phyloP scores from a whole-genome alignment of 2,888 invertebrate genomes.

The Zootermopsis nevadensis region DNA sequence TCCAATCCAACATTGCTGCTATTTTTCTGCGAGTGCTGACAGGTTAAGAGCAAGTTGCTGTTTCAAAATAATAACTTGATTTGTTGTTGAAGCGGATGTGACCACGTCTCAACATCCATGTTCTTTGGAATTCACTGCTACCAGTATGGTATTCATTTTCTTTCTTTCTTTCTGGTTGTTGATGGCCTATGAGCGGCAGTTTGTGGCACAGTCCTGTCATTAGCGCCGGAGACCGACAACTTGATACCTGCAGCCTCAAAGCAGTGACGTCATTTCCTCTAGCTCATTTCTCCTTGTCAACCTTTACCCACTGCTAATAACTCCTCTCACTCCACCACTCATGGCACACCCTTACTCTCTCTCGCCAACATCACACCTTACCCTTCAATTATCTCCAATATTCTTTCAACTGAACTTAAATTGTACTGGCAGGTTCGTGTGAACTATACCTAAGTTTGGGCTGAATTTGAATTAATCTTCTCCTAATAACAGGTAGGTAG shows the following conservation, averaged over 20 bases:
- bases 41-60: not conserved
- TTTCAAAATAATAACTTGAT: slow-evolving; percentile 16
- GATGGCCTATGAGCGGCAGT: not conserved
- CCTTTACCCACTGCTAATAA: slow-evolving; percentile 32
- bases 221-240: slow-evolving; percentile 7
- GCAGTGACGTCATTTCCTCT: slow-evolving; percentile 23
- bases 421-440: not conserved
- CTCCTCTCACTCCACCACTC: not conserved
- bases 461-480: not conserved
- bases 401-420: not conserved
- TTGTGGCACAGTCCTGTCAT: slow-evolving; percentile 33
- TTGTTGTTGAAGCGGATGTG: not conserved
- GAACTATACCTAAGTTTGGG: not conserved
- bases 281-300: slow-evolving; percentile 27
- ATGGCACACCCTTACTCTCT: too few relatives aligned
- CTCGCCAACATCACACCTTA: slow-evolving; percentile 18
- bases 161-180: not conserved
- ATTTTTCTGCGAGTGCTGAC: not conserved
- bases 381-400: slow-evolving; percentile 28
- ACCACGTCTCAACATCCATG: not conserved
- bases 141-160: too few relatives aligned
- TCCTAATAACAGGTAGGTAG: not conserved
- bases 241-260: not conserved
- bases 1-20: too few relatives aligned
- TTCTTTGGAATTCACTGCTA: too few relatives aligned